Evolutionary conservation across 2,797 vertebrate genomes (phyloP), one percentile per base, ranked within the genome.

Genomic region (Erpetoichthys calabaricus): DNA sequence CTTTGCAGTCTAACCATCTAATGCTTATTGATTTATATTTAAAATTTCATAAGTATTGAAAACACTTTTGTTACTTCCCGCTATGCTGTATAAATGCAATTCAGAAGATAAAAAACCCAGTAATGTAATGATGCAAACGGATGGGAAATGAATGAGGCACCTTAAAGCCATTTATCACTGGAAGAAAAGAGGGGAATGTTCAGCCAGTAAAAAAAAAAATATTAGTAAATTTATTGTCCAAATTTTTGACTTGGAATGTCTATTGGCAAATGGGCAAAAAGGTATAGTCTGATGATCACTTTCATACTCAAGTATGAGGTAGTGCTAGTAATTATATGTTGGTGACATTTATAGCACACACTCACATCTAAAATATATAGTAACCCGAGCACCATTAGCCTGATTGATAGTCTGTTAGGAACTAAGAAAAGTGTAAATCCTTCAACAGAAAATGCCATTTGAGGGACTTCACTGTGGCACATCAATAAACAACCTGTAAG

Each of bases 21-120:
- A 8, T 55, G 42, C 50, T 6, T 60, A 56, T 68, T 63, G 59
- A 62, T 68, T 61, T 57, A 47, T 59, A 51, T 52, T 47, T 57
- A 50, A 57, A 57, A 45, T 55, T 44, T 59, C 58, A 52, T 8
- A 46, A 50, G 57, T 61, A 63, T 58, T 47, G 59, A 65, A 59
- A 44, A 43, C 58, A 52, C 25, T 69, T 68, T 70, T 56, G 71
- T 75, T 70, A 59, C 58, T 66, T 0, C 60, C 59, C 62, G 60
- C 69, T 57, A 47, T 60, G 57, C 54, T 62, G 61, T 64, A 56
- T 56, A 60, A 65, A 56, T 69, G 56, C 46, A 60, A 59, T 72
- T 68, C 63, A 53, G 57, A 60, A 67, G 58, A 62, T 72, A 69
- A 74, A 51, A 69, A 66, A 69, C 56, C 66, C 62, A 62, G 49